Evolutionary conservation across 2,113 vertebrate species (phyloP).

Genomic region (Eonycteris spelaea): DNA sequence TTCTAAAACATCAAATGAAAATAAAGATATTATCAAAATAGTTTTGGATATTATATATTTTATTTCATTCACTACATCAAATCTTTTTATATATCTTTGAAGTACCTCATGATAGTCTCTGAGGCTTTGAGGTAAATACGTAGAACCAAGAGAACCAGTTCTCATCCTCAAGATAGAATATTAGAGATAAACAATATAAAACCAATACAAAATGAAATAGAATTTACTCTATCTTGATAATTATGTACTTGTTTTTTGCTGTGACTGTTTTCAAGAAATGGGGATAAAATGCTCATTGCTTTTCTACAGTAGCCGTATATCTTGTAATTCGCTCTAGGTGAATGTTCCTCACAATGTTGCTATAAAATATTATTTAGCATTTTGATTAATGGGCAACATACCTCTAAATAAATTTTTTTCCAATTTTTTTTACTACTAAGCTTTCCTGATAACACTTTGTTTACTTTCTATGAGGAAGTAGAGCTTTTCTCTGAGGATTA

Average conservation of each 20-base stretch:
- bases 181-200: neutral
- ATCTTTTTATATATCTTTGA: neutral
- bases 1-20: neutral
- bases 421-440: slow-evolving; percentile 50
- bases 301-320: neutral
- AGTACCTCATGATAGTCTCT: neutral
- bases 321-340: neutral
- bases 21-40: neutral
- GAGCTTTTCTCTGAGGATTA: neutral
- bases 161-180: neutral
- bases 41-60: neutral
- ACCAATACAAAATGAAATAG: neutral
- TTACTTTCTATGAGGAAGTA: slow-evolving; percentile 9
- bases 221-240: neutral
- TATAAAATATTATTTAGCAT: slow-evolving; percentile 53
- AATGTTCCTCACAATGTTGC: slow-evolving; percentile 5
- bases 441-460: slow-evolving; percentile 53
- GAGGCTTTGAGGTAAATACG: neutral
- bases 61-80: neutral
- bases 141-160: neutral
- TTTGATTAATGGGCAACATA: slow-evolving; percentile 28
- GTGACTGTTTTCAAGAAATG: neutral
- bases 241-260: neutral
- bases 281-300: neutral
- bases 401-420: slow-evolving; percentile 28